These are phyloP conservation scores for Dilophus febrilis DNA, from an alignment of 2,888 invertebrate genomes.

Conservation along the genomic window DNA sequence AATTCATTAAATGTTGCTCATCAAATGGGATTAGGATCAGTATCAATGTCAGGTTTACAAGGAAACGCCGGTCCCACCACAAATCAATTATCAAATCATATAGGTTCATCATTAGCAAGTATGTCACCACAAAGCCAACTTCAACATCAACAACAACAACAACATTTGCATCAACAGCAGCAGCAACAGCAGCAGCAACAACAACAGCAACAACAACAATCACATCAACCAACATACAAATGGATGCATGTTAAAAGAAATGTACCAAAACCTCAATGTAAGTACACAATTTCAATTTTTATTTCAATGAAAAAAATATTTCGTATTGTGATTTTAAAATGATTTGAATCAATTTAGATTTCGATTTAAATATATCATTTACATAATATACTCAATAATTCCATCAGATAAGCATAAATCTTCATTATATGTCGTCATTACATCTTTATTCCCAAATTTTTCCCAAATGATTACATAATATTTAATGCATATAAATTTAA, in stretches of 20 bases:
- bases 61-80: constrained; percentile 12
- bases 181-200: constrained; percentile 24
- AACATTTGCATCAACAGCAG: constrained; percentile 17
- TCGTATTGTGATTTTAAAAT: too few species aligned
- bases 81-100: constrained; percentile 10
- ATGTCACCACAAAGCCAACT: background rate
- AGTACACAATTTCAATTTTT: too few species aligned
- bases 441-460: too few species aligned
- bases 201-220: constrained; percentile 34
- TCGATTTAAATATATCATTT: too few species aligned
- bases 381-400: too few species aligned
- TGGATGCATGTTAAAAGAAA: constrained; percentile 99
- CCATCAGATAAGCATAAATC: too few species aligned
- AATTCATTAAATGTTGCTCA: constrained; percentile 11
- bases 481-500: too few species aligned
- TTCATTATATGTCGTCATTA: too few species aligned
- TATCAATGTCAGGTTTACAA: constrained; percentile 9
- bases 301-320: too few species aligned
- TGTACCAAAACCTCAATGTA: constrained; percentile 83
- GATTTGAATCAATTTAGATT: too few species aligned
- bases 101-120: background rate
- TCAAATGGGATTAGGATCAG: constrained; percentile 10
- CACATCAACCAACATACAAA: constrained; percentile 78
- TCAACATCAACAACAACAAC: constrained; percentile 12
- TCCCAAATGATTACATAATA: too few species aligned